These are phyloP conservation scores for Poeciliopsis turneri DNA, from an alignment of 2,797 vertebrate species.

Conservation along the genomic window DNA sequence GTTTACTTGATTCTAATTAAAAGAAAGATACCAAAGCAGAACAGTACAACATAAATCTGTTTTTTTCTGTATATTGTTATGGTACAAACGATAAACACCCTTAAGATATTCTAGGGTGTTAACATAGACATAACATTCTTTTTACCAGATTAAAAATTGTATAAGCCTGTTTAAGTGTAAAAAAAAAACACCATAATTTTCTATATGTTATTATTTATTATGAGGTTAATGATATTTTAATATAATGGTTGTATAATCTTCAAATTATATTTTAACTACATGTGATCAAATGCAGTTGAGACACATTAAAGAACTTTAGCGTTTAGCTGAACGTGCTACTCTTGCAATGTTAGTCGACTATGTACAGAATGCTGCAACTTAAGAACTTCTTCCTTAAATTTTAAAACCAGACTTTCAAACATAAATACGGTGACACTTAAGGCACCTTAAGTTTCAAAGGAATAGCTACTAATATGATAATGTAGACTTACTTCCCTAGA, in stretches of 20 bases:
- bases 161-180: background rate
- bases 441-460: background rate
- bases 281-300: background rate
- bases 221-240: background rate
- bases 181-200: background rate
- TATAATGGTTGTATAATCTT: background rate
- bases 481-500: background rate
- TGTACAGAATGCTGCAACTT: background rate
- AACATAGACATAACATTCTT: background rate
- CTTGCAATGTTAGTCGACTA: background rate
- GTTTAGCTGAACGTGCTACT: background rate
- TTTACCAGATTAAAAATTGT: background rate
- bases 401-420: background rate
- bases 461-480: background rate
- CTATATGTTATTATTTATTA: background rate
- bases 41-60: background rate
- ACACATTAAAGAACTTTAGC: background rate
- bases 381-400: background rate
- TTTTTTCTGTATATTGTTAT: background rate
- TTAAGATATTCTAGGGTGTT: background rate
- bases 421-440: background rate
- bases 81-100: background rate
- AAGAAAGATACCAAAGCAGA: background rate
- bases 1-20: background rate
- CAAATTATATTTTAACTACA: background rate